These are phyloP conservation scores for Cephus pulcher DNA, from an alignment of 2,888 invertebrate species.

Conservation along the genomic window DNA sequence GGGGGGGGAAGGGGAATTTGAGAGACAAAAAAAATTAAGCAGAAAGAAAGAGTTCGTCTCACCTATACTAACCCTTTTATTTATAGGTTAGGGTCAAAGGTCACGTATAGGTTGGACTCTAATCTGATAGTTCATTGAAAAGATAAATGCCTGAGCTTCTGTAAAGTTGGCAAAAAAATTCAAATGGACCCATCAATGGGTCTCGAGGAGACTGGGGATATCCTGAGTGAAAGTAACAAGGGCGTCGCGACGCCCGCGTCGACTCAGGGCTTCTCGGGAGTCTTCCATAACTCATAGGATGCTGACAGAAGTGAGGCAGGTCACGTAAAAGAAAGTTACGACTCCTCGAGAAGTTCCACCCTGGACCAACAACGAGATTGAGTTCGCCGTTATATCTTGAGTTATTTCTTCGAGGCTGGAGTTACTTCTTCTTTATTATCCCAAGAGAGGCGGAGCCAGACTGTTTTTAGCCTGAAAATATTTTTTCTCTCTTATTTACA, in stretches of 20 bases:
- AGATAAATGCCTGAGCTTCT: neutral
- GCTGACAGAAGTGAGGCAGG: constrained; percentile 49
- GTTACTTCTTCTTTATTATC: constrained; percentile 14
- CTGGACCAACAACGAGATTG: constrained; percentile 13
- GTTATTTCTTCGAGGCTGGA: constrained; percentile 11
- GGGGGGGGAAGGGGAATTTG: neutral
- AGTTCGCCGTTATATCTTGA: constrained; percentile 19
- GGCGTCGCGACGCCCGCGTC: neutral
- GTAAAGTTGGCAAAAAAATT: neutral
- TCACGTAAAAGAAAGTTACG: constrained; percentile 41
- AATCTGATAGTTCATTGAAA: neutral
- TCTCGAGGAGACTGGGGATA: neutral
- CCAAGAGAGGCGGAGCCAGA: neutral
- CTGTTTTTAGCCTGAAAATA: neutral
- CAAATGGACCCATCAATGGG: neutral
- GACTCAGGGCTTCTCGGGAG: neutral
- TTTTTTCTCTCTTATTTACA: neutral
- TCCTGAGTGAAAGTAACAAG: neutral
- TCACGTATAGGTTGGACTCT: neutral
- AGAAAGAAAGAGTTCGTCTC: neutral
- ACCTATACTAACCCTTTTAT: neutral
- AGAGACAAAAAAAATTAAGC: constrained; percentile 33
- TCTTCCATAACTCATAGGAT: constrained; percentile 40
- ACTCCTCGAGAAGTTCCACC: constrained; percentile 17
- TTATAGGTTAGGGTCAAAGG: neutral